Evolutionary conservation across 2,797 vertebrate genomes (phyloP).

Genomic region (Scleropages formosus): DNA sequence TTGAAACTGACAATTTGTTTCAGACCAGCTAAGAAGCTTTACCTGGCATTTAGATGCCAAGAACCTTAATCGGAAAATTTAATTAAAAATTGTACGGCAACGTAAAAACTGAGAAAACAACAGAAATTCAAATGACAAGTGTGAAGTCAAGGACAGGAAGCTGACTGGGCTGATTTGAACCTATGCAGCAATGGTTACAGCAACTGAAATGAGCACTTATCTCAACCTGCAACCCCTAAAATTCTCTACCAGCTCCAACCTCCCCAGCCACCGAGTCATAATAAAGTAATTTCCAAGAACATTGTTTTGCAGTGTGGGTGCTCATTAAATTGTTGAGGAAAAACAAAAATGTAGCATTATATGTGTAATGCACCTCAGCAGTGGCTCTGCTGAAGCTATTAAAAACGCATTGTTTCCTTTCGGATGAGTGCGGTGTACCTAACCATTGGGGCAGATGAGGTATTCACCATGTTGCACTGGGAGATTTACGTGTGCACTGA

Average conservation of each 20-base stretch:
- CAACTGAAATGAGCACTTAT: slow-evolving; percentile 6
- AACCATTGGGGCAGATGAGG: slow-evolving; percentile 36
- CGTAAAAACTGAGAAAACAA: too few species aligned
- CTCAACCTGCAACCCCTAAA: neutral
- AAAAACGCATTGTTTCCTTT: slow-evolving; percentile 24
- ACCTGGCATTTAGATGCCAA: too few species aligned
- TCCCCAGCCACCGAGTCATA: neutral
- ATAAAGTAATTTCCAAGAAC: slow-evolving; percentile 19
- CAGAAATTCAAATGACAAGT: too few species aligned
- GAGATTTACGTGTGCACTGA: slow-evolving; percentile 63
- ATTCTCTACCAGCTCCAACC: neutral
- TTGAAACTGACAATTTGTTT: too few species aligned
- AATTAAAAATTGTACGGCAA: too few species aligned
- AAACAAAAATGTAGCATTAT: slow-evolving; percentile 53
- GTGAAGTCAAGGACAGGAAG: neutral
- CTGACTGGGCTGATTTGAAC: neutral
- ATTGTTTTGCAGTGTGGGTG: slow-evolving; percentile 46
- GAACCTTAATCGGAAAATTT: too few species aligned
- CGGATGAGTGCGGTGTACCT: slow-evolving; percentile 40
- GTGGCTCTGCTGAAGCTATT: slow-evolving; percentile 47
- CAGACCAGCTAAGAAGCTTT: too few species aligned
- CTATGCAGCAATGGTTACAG: neutral
- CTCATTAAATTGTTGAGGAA: slow-evolving; percentile 51
- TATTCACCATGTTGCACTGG: slow-evolving; percentile 38
- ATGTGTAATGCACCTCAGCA: slow-evolving; percentile 31